Conservation (phyloP, 2,888 invertebrate species). For the Allophyes oxyacanthae region DNA sequence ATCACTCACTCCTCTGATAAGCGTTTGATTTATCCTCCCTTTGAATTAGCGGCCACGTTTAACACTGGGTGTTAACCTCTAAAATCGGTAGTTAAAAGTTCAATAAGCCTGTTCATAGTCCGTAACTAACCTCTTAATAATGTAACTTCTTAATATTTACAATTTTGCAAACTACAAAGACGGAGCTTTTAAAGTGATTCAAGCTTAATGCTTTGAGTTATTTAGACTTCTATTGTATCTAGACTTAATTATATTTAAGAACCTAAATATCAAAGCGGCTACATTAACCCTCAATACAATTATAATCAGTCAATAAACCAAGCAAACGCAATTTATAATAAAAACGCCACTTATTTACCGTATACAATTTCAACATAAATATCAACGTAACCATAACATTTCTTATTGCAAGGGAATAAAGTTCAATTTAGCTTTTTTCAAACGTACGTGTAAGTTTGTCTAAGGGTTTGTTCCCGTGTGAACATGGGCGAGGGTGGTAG, state of each 20-base stretch:
- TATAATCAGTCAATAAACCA: constrained; percentile 50
- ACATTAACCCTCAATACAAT: constrained; percentile 35
- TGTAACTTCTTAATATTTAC: no score
- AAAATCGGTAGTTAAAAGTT: no score
- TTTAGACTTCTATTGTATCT: no score
- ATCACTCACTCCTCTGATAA: no score
- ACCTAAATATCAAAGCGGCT: neutral
- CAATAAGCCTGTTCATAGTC: no score
- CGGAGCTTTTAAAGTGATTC: no score
- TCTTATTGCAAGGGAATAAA: constrained; percentile 26
- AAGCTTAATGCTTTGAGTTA: no score
- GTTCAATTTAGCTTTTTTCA: constrained; percentile 39
- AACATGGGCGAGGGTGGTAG: constrained; percentile 60
- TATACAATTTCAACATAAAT: constrained; percentile 58
- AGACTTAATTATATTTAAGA: neutral
- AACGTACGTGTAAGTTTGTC: constrained; percentile 21
- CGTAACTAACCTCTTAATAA: no score
- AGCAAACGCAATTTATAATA: constrained; percentile 65
- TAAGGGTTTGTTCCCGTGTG: constrained; percentile 75
- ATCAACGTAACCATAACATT: neutral
- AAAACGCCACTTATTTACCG: constrained; percentile 64
- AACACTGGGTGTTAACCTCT: no score
- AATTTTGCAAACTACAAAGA: no score
- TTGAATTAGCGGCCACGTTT: no score
- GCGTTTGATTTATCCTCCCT: no score